Conservation (phyloP, 2,113 vertebrate species). For the Setophaga petechia region DNA sequence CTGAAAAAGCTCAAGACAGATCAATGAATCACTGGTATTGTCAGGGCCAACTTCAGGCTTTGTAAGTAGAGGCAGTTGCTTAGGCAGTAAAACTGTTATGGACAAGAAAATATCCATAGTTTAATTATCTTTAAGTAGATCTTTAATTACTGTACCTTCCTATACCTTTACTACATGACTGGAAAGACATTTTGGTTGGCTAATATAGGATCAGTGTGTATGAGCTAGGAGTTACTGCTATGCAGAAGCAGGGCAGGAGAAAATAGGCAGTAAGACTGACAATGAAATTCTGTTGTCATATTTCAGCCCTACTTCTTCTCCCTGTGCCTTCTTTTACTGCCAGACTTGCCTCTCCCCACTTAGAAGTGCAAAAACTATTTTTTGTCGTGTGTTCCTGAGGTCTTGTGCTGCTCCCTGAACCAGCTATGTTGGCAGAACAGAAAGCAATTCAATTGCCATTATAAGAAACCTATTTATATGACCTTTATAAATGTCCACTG, state of each 20-base stretch:
- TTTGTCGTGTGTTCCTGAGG: not conserved
- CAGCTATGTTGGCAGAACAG: slow-evolving; percentile 1
- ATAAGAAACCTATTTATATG: slow-evolving; percentile 28
- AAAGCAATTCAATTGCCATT: slow-evolving; percentile 22
- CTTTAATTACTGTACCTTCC: not conserved
- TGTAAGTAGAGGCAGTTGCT: not conserved
- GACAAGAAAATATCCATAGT: not conserved
- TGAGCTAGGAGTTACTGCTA: not conserved
- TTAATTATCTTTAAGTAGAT: not conserved
- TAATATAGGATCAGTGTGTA: not conserved
- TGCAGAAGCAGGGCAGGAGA: not conserved
- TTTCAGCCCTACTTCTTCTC: not conserved
- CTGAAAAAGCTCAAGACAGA: not conserved
- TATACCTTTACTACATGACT: not conserved
- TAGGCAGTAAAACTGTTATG: not conserved
- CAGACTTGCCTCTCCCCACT: not conserved
- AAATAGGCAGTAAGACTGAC: not conserved
- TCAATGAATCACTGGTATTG: not conserved
- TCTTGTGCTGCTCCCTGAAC: not conserved
- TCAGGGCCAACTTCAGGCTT: not conserved
- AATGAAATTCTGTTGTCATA: not conserved
- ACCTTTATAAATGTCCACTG: slow-evolving; percentile 39
- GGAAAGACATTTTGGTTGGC: not conserved
- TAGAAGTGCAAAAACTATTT: not conserved
- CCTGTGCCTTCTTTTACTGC: not conserved